These are phyloP conservation scores for Frankliniella fusca DNA, from an alignment of 2,888 invertebrate species.

Conservation along the genomic window DNA sequence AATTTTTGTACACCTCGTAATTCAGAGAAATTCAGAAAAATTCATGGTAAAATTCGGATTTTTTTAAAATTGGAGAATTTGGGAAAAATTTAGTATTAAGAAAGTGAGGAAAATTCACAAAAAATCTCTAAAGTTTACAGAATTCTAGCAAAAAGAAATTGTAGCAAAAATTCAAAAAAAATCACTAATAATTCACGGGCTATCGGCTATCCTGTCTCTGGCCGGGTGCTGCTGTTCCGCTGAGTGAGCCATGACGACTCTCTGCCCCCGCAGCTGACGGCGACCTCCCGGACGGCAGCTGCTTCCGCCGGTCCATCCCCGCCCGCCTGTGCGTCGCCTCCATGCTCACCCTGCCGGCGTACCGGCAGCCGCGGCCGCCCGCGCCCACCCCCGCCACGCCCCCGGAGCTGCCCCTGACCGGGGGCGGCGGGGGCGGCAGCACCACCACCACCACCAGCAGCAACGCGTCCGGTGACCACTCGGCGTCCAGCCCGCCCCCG, in stretches of 20 bases:
- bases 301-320: conserved; percentile 40
- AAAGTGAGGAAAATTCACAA: too few species aligned
- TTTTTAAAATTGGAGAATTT: too few species aligned
- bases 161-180: too few species aligned
- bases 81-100: too few species aligned
- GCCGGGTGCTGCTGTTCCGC: not conserved
- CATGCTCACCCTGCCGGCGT: not conserved
- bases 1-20: too few species aligned
- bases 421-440: not conserved
- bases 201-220: too few species aligned
- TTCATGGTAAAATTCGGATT: too few species aligned
- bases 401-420: not conserved
- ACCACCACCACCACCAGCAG: conserved; percentile 8
- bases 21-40: too few species aligned
- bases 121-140: too few species aligned
- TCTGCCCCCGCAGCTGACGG: conserved; percentile 31
- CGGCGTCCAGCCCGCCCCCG: not conserved
- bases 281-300: conserved; percentile 41
- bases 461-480: not conserved
- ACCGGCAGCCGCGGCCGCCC: not conserved
- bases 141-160: too few species aligned
- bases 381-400: not conserved
- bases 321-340: not conserved
- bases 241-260: not conserved
- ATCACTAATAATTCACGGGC: too few species aligned